Evolutionary conservation across 1,140 invertebrate genomes (phyloP).

Genomic region (Chironomus tepperi): DNA sequence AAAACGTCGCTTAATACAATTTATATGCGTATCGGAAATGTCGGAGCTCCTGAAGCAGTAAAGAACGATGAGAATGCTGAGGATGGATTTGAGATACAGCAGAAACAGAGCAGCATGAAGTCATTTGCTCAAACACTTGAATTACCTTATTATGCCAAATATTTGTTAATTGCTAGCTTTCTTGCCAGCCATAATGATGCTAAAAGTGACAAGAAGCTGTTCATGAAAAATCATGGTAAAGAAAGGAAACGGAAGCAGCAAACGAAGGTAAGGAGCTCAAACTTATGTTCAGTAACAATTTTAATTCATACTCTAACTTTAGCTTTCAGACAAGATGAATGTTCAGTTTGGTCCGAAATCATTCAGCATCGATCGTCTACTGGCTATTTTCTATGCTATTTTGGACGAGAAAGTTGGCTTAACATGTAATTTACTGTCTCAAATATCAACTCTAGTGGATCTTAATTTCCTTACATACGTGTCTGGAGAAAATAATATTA

Average conservation of each 20-base stretch:
- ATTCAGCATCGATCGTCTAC: constrained; percentile 72
- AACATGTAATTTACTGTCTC: constrained; percentile 70
- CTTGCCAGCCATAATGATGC: constrained; percentile 83
- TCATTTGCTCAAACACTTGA: constrained; percentile 61
- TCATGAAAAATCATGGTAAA: constrained; percentile 64
- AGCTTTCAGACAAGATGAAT: constrained; percentile 45
- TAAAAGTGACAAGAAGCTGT: constrained; percentile 73
- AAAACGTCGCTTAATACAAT: constrained; percentile 65
- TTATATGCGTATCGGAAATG: constrained; percentile 58
- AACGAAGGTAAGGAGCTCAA: constrained; percentile 42
- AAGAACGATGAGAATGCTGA: constrained; percentile 27
- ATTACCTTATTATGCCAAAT: constrained; percentile 82
- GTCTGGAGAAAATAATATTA: constrained; percentile 51
- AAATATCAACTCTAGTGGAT: constrained; percentile 66
- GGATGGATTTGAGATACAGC: constrained; percentile 39
- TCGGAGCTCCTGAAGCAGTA: constrained; percentile 26
- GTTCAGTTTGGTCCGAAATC: constrained; percentile 64
- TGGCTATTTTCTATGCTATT: constrained; percentile 89
- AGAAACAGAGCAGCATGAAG: constrained; percentile 43
- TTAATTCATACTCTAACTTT: constrained; percentile 9
- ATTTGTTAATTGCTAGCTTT: constrained; percentile 78
- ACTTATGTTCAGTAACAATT: constrained; percentile 24
- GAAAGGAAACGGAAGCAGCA: constrained; percentile 49
- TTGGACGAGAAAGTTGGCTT: constrained; percentile 73
- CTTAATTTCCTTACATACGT: constrained; percentile 54